phyloP scores from a whole-genome alignment of 2,888 invertebrate genomes.

The Proisotoma minuta region DNA sequence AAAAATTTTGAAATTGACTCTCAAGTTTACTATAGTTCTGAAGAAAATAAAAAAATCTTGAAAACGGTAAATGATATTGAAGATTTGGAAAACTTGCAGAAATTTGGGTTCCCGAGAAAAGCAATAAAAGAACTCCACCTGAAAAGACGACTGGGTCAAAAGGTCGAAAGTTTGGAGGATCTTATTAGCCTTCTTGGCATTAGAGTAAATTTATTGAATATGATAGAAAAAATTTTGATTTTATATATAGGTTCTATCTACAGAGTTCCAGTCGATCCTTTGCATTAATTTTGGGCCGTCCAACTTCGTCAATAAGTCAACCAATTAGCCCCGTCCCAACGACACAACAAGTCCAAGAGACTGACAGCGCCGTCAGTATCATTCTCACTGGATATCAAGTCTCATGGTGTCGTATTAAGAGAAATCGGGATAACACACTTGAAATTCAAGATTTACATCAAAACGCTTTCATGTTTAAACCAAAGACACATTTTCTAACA shows the following conservation, averaged over 20 bases:
- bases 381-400: conserved; percentile 23
- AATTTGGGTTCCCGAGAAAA: not conserved
- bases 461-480: conserved; percentile 16
- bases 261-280: conserved; percentile 19
- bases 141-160: not conserved
- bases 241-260: conserved; percentile 1
- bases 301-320: conserved; percentile 11
- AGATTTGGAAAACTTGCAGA: not conserved
- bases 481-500: conserved; percentile 25
- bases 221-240: not conserved
- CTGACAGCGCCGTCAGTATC: conserved; percentile 28
- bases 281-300: conserved; percentile 19
- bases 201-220: not conserved
- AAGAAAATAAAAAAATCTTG: not conserved
- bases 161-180: not conserved
- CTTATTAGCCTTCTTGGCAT: not conserved
- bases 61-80: not conserved
- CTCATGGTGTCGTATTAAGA: conserved; percentile 24
- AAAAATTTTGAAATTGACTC: not conserved
- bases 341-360: conserved; percentile 6
- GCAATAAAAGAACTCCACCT: too few relatives aligned
- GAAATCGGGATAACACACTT: not conserved
- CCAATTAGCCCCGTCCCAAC: conserved; percentile 22
- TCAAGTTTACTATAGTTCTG: not conserved
- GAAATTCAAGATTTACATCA: conserved; percentile 15